These are phyloP conservation scores for Anorthoa munda DNA, from an alignment of 2,888 invertebrate species.

Conservation along the genomic window DNA sequence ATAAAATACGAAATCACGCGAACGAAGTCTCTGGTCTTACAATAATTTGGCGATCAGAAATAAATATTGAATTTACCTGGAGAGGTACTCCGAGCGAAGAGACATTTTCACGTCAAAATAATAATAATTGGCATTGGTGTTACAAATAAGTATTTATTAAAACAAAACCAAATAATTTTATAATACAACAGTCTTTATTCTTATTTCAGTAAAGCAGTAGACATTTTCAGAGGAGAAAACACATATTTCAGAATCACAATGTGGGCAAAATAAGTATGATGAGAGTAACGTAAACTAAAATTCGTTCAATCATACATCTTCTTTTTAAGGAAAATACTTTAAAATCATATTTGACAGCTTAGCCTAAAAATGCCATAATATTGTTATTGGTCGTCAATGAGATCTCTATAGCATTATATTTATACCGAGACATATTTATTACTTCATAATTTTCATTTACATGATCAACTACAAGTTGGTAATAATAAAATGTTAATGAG, in stretches of 20 bases:
- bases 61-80: too few species aligned
- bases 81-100: too few species aligned
- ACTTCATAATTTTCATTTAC: slow-evolving; percentile 82
- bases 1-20: too few species aligned
- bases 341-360: slow-evolving; percentile 79
- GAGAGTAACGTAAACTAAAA: slow-evolving; percentile 73
- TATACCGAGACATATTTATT: slow-evolving; percentile 84
- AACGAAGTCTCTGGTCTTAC: too few species aligned
- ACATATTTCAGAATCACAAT: slow-evolving; percentile 82
- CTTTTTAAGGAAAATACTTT: slow-evolving; percentile 76
- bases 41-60: too few species aligned
- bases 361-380: slow-evolving; percentile 90
- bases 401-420: slow-evolving; percentile 89
- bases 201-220: slow-evolving; percentile 89
- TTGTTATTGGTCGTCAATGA: slow-evolving; percentile 91
- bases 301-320: slow-evolving; percentile 68
- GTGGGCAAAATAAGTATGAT: slow-evolving; percentile 80
- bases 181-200: slow-evolving; percentile 91
- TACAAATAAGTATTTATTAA: slow-evolving; percentile 86
- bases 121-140: slow-evolving; percentile 76
- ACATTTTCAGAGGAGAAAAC: slow-evolving; percentile 82
- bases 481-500: slow-evolving; percentile 82
- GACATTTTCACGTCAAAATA: slow-evolving; percentile 35
- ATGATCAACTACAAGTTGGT: slow-evolving; percentile 82
- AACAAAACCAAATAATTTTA: slow-evolving; percentile 86